Evolutionary conservation across 2,797 vertebrate genomes (phyloP).

Genomic region (Hemitrygon akajei): DNA sequence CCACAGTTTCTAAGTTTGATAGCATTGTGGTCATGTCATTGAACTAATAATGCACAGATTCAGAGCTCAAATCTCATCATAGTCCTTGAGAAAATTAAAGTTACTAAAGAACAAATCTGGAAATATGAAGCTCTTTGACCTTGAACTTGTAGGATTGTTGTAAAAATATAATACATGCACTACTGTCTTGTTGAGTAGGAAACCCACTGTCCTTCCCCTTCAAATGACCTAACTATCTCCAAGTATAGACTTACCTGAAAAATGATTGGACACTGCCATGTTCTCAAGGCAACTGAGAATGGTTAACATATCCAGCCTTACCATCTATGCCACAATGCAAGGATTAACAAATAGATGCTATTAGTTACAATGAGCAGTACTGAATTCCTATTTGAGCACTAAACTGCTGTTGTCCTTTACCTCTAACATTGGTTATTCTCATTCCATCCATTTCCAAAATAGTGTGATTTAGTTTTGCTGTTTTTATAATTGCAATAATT

Average conservation of each 20-base stretch:
- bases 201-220: background rate
- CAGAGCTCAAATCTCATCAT: background rate
- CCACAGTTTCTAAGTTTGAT: background rate
- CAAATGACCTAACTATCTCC: background rate
- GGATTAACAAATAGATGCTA: background rate
- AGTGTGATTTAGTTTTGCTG: background rate
- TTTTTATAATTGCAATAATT: constrained; percentile 17
- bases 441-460: background rate
- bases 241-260: background rate
- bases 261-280: background rate
- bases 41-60: background rate
- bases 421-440: background rate
- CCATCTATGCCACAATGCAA: background rate
- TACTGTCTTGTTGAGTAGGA: background rate
- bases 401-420: background rate
- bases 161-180: background rate
- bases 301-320: background rate
- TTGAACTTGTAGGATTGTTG: background rate
- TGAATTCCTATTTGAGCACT: background rate
- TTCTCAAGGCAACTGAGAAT: background rate
- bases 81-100: background rate
- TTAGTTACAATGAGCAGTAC: background rate
- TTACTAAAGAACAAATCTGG: background rate
- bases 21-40: background rate
- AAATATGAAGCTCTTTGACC: background rate